These are phyloP conservation scores for Okapia johnstoni DNA, from an alignment of 2,113 vertebrate species.

Conservation along the genomic window DNA sequence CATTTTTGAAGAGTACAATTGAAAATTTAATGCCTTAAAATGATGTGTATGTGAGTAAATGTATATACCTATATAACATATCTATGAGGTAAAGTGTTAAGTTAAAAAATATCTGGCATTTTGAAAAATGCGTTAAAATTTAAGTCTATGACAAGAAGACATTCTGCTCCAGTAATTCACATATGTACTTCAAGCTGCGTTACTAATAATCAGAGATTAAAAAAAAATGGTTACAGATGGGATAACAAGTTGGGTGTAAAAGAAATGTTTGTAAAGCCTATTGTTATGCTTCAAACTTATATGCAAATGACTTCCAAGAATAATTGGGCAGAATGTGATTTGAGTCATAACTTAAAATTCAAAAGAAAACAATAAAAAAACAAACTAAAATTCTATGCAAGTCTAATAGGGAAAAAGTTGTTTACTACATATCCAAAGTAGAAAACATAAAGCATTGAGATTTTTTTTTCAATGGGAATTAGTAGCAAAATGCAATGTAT, in stretches of 20 bases:
- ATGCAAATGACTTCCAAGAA: slow-evolving; percentile 47
- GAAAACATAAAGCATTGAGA: not conserved
- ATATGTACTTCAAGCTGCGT: not conserved
- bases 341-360: slow-evolving; percentile 50
- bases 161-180: not conserved
- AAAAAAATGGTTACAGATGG: not conserved
- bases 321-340: slow-evolving; percentile 22
- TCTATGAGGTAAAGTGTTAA: not conserved
- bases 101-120: not conserved
- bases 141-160: not conserved
- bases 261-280: not conserved
- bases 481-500: slow-evolving; percentile 1
- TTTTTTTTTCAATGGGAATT: not conserved
- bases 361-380: slow-evolving; percentile 29
- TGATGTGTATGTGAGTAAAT: not conserved
- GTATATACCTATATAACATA: not conserved
- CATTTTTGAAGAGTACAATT: not conserved
- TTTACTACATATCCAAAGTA: slow-evolving; percentile 16
- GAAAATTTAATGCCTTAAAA: not conserved
- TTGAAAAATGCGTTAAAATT: slow-evolving; percentile 11
- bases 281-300: slow-evolving; percentile 20
- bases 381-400: not conserved
- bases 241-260: not conserved
- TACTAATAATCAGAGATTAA: not conserved
- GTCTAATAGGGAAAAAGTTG: not conserved